Conservation (phyloP, 2,888 invertebrate species). For the Lasioglossum calceatum region DNA sequence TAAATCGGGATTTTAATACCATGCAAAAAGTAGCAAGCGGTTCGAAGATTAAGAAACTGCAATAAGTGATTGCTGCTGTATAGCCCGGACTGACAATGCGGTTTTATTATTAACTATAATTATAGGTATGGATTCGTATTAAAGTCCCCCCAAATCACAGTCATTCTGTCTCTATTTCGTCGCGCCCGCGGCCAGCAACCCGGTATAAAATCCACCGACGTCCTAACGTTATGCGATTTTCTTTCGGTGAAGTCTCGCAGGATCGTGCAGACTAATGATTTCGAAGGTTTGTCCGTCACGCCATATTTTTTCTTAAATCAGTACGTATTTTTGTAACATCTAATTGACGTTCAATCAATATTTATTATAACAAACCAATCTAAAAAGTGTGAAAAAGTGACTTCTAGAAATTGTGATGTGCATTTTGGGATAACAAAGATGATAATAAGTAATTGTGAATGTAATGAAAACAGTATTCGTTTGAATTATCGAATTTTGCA, state of each 20-base stretch:
- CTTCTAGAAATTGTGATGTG: neutral
- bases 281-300: conserved; percentile 76
- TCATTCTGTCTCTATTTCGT: conserved; percentile 77
- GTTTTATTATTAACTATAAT: conserved; percentile 83
- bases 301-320: neutral
- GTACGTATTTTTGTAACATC: neutral
- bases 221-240: conserved; percentile 72
- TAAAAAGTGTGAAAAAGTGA: too few species aligned
- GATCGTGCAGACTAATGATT: conserved; percentile 75
- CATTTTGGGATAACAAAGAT: neutral
- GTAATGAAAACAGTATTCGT: neutral
- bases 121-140: conserved; percentile 79
- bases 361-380: neutral
- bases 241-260: conserved; percentile 69
- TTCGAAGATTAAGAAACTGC: conserved; percentile 48
- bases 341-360: too few species aligned
- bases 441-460: neutral
- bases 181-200: conserved; percentile 62
- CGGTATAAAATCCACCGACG: conserved; percentile 73
- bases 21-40: neutral
- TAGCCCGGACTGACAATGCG: conserved; percentile 74
- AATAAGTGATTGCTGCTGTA: conserved; percentile 46
- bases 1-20: neutral
- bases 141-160: conserved; percentile 79
- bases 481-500: neutral